Base-by-base conservation (phyloP, 2,797 vertebrate species). In the Mus minutoides region DNA sequence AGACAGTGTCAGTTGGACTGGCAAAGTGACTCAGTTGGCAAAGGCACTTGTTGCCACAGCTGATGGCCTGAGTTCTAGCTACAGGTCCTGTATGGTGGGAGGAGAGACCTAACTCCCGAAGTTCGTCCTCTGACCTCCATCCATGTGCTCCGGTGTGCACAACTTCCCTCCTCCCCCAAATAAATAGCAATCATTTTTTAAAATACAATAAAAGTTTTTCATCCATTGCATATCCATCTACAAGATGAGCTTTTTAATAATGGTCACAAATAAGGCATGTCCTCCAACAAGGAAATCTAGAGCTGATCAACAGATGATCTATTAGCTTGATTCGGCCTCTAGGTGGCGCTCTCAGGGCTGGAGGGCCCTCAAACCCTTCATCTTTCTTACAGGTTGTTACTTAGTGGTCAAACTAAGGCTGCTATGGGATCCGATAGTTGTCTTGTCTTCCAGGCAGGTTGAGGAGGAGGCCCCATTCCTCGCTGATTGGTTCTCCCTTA, bases 401-500 rank as follows among this genome's bases (percentile, higher is more conserved):
- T 60, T 94, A 54, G 56, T 9, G 54, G 49, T 77, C 22, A 7
- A 78, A 86, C 8, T 19, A 12, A 11, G n/a, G 79, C 79, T 77
- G 43, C n/a, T 54, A 4, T 14, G 43, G 78, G 26, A 31, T 26
- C 43, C 14, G 56, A 3, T 17, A 22, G 6, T 60, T 77, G 14
- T 67, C 83, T n/a, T 92, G 31, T 85, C 71, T 94, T 67, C 29
- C 49, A 46, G 60, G n/a, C 86, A 91, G 58, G 83, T 86, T 26
- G 16, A 80, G 49, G 6, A 24, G 17, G 52, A 40, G 67, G 11
- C 49, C 46, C 0, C 54, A 21, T n/a, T n/a, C 34, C n/a, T 79
- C 19, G 13, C 3, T 26, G 87, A 16, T 46, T 79, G 14, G 26
- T 71, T 95, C 73, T 73, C 54, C 92, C 52, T 49, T 46, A 29